These are phyloP conservation scores for Lycaon pictus DNA, from an alignment of 2,113 vertebrate genomes.

Conservation along the genomic window DNA sequence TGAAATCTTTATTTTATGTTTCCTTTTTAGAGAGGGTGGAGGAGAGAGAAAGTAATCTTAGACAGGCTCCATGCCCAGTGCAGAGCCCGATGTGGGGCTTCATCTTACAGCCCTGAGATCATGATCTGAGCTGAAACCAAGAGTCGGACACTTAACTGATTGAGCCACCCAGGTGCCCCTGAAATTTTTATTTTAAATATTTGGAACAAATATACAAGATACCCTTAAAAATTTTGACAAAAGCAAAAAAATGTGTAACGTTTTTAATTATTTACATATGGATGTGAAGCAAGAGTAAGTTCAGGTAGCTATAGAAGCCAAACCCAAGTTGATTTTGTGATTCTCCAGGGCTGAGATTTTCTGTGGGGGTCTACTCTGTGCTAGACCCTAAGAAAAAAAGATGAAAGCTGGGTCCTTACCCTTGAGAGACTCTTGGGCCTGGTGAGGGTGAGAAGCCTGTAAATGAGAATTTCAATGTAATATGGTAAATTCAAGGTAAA, in stretches of 20 bases:
- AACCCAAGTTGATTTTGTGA: not conserved
- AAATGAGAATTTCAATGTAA: not conserved
- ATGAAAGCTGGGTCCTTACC: not conserved
- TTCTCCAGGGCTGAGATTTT: not conserved
- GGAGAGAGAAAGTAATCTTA: not conserved
- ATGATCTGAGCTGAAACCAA: too few species aligned
- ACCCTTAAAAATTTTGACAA: not conserved
- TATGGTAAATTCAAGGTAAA: not conserved
- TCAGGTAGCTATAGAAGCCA: not conserved
- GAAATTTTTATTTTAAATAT: constrained; percentile 38
- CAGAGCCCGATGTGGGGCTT: too few species aligned
- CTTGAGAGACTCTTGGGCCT: not conserved
- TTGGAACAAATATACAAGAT: not conserved
- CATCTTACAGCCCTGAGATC: too few species aligned
- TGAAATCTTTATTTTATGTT: not conserved
- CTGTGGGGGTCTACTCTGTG: not conserved
- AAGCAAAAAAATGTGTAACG: not conserved
- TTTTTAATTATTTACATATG: constrained; percentile 21
- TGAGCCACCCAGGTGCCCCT: not conserved
- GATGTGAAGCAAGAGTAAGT: not conserved
- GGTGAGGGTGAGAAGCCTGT: not conserved
- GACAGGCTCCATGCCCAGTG: too few species aligned
- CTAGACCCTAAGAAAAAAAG: not conserved
- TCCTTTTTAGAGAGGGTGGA: not conserved
- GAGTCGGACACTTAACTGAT: too few species aligned